Evolutionary conservation across 2,113 vertebrate genomes (phyloP), one percentile per base, ranked within the genome.

Genomic region (Pollimyrus isidori): DNA sequence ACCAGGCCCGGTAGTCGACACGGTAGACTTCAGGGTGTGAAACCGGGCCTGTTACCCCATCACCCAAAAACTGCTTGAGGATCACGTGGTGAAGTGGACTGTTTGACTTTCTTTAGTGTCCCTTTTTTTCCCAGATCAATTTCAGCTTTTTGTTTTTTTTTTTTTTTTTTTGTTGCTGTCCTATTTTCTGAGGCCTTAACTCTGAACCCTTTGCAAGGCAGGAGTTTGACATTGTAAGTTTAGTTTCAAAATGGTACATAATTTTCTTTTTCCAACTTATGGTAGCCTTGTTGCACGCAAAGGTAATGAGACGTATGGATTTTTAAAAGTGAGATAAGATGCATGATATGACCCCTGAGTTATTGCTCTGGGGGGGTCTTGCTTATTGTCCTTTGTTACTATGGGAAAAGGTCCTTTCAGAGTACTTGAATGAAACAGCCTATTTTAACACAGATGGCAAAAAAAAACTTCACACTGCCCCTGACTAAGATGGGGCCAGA

Each of bases 101-200:
- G 92, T 89, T 85, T 88, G 58, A 88, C 49, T 89, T 80, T 76
- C 52, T 89, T 89, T 90, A 90, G 26, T 88, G 58, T 69, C 10
- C 73, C 26, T 86, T 17, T 49, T 69, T 87, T 62, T 89, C 90
- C 92, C 83, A 90, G 91, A 86, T 91, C 91, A 91, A 52, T 91
- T 87, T 87, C 35, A 49, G 90, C 91, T 17, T 19, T 62, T 95
- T 91, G 90, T 91, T 17, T 19, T 62, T 95, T 91, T 17, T 19
- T 35, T 35, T 35, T 35, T 35, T 62, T 95, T 91, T 92, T 90
- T 93, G 92, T 94, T 85, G 92, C 85, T 91, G 96, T 96, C 96
- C 87, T 39, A 15, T 91, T 94, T 96, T 93, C 95, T 93, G 96
- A 96, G 96, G 97, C 97, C 97, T 95, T 96, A 95, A 93, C 93